Base-by-base conservation (phyloP, 2,797 vertebrate species). In the Pogonophryne albipinna region DNA sequence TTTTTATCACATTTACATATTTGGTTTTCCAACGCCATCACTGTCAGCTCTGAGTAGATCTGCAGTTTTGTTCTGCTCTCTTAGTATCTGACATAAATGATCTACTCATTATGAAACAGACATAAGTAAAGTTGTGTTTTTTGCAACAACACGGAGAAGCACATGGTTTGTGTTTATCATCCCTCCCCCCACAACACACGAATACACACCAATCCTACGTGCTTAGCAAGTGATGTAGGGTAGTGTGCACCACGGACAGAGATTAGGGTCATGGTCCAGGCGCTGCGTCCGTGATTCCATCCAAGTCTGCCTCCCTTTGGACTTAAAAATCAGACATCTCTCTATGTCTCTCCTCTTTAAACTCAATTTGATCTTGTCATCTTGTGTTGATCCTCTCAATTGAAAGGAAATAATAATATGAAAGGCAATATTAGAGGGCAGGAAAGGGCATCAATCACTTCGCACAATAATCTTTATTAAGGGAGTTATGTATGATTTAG, bases 261-360 rank as follows among this genome's bases (percentile, higher is more conserved):
- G 88, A 92, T 91, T 89, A 91, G 84, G 87, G 82, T 89, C 85
- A 88, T 70, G 74, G 47, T 73, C 66, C 77, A 85, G 78, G 72
- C 17, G 15, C 59, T 70, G 66, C 64, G 63, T 80, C 76, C 59
- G 65, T 66, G 74, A 77, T 78, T 87, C 77, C 76, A 71, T 76
- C 13, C 69, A 67, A 61, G 76, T 74, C 52, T 59, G 74, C 67
- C 57, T 78, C 74, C 61, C 71, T 44, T 57, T 57, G 15, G 79
- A 65, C 76, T 66, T 53, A 51, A 57, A 27, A 47, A 46, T 49
- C 59, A 50, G 74, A 58, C 46, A 44, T 72, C 46, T 56, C 61
- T 80, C 51, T 1, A 4, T 34, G 16, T 52, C 1, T 64, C 70
- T 31, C 27, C 45, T 53, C 50, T 53, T 7, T 65, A n/a, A 9